Base-by-base conservation (phyloP, 1,140 invertebrate genomes). In the Sinonovacula constricta region DNA sequence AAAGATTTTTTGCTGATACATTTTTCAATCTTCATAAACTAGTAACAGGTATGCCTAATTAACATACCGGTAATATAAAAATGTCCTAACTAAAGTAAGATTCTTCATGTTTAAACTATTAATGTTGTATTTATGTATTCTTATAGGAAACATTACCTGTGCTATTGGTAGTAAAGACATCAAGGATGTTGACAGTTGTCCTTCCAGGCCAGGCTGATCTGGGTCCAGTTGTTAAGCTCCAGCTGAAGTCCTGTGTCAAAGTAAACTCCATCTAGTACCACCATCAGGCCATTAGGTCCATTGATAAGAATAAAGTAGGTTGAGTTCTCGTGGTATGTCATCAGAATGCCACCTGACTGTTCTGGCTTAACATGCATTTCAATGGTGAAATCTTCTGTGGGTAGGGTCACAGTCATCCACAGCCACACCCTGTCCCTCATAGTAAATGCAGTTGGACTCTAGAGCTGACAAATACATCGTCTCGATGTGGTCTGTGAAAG, bases 181-280 rank as follows among this genome's bases (percentile, higher is more conserved):
- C 78, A 7, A 85, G 63, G n/a, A 72, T 57, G 5, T 39, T 22
- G 2, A 63, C 66, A 22, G n/a, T 79, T 76, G 26, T 57, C 22
- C 30, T 71, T 77, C 82, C 80, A 84, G 1, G 65, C 74, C 18
- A 85, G 30, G 28, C 67, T 65, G 0, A 85, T 49, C 57, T 85
- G 82, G 22, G 67, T 82, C 84, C 84, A 85, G 28, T 51, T 33
- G 56, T 81, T 45, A 22, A 79, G n/a, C 10, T 77, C 56, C 30
- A 84, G 34, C 18, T 24, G 26, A 3, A 85, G 57, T 33, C 66
- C 51, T 15, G 84, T 85, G 15, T 66, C 3, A 33, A 60, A 39
- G 28, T 69, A 59, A 18, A 18, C 45, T 12, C 63, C 66, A 15
- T 24, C 34, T 28, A 68, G 26, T 5, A 33, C 63, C 15, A 70